Evolutionary conservation across 2,797 vertebrate species (phyloP).

Genomic region (Microchirus variegatus): DNA sequence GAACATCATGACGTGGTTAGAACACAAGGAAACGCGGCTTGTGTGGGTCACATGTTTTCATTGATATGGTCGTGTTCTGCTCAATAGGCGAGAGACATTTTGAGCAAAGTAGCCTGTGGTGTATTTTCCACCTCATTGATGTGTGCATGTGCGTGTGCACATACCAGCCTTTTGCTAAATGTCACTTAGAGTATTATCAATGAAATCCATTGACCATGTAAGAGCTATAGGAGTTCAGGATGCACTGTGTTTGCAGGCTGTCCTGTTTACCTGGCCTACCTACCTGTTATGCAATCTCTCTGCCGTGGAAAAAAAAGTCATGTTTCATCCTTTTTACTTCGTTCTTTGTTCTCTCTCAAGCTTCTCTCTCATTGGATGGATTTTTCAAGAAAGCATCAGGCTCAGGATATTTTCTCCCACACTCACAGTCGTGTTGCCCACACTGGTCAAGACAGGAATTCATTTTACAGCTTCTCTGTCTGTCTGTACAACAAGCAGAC

Average conservation of each 20-base stretch:
- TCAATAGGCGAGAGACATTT: neutral
- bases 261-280: constrained; percentile 43
- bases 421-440: neutral
- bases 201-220: constrained; percentile 42
- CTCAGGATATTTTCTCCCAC: constrained; percentile 14
- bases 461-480: constrained; percentile 19
- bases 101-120: neutral
- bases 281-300: constrained; percentile 55
- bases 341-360: constrained; percentile 13
- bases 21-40: constrained; percentile 11
- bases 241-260: constrained; percentile 30
- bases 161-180: constrained; percentile 38
- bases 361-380: neutral
- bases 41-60: constrained; percentile 8
- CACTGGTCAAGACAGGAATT: constrained; percentile 22
- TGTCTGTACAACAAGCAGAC: constrained; percentile 13
- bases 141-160: neutral
- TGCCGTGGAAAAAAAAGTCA: constrained; percentile 37
- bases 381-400: constrained; percentile 9
- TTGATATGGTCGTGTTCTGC: neutral
- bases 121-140: constrained; percentile 9
- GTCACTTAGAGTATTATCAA: constrained; percentile 48
- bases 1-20: neutral
- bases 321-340: constrained; percentile 31
- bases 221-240: constrained; percentile 47